Conservation (phyloP, 2,888 invertebrate species). For the Nasonia oneida region DNA sequence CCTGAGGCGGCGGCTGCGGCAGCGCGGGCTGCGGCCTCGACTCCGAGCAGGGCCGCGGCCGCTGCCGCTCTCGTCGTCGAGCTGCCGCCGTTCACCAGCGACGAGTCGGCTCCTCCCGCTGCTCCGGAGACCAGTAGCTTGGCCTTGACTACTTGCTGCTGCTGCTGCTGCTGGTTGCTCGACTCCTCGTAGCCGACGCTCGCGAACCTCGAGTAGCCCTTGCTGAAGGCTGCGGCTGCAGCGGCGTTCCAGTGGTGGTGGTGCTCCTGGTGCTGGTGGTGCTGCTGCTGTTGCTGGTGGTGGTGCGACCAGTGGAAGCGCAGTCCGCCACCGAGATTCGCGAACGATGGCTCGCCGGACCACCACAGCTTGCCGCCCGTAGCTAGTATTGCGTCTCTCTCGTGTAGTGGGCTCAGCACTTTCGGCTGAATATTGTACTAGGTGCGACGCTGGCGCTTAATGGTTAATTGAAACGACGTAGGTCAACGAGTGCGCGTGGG, state of each 20-base stretch:
- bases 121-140: constrained; percentile 19
- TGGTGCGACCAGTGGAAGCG: constrained; percentile 64
- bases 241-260: constrained; percentile 47
- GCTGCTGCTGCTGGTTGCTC: neutral
- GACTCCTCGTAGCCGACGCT: constrained; percentile 34
- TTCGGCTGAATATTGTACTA: too few relatives aligned
- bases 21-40: constrained; percentile 64
- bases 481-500: constrained; percentile 66
- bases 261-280: constrained; percentile 29
- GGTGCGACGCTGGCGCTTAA: constrained; percentile 23
- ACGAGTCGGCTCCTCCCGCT: neutral
- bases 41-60: constrained; percentile 58
- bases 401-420: too few relatives aligned
- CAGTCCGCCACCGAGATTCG: constrained; percentile 64
- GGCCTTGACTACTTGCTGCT: constrained; percentile 36
- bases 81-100: constrained; percentile 10
- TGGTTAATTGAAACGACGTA: constrained; percentile 77
- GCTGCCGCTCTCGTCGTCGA: constrained; percentile 47
- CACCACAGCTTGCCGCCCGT: constrained; percentile 75
- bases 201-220: constrained; percentile 33
- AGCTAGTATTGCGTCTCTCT: neutral
- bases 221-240: constrained; percentile 58
- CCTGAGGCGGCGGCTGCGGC: constrained; percentile 60
- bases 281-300: constrained; percentile 21
- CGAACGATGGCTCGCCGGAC: constrained; percentile 69